Evolutionary conservation across 30 jellyfish, hydroid and myxozoan genomes (phyloP).

Genomic region (Sanderia malayensis): DNA sequence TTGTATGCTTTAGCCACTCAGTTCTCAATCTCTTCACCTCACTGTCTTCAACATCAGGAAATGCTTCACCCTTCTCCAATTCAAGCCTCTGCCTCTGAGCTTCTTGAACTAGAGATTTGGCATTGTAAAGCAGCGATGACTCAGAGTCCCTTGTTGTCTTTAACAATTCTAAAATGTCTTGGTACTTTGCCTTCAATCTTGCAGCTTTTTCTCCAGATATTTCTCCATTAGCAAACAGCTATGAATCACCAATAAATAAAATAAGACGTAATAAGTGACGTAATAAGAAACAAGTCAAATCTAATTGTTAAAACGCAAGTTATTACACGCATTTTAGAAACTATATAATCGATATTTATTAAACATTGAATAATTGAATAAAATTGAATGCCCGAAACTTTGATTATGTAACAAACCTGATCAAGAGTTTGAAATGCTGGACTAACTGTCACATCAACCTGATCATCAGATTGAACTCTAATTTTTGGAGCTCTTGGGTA

Average conservation of each 20-base stretch:
- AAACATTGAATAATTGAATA: too few species aligned
- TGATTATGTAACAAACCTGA: conserved; percentile 27
- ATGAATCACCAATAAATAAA: too few species aligned
- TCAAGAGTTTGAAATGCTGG: conserved; percentile 67
- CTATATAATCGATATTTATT: too few species aligned
- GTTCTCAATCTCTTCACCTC: conserved; percentile 76
- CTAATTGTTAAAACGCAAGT: too few species aligned
- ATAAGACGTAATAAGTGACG: too few species aligned
- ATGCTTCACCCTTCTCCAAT: conserved; percentile 78
- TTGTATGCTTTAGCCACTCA: conserved; percentile 63
- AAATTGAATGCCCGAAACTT: too few species aligned
- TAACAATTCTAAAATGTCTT: conserved; percentile 43
- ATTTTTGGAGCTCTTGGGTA: conserved; percentile 63
- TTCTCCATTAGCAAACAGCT: conserved; percentile 70
- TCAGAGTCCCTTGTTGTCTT: conserved; percentile 70
- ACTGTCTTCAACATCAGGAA: conserved; percentile 88
- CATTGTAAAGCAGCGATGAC: conserved; percentile 56
- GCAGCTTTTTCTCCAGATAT: conserved; percentile 81
- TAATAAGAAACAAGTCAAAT: too few species aligned
- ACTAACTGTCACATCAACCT: conserved; percentile 60
- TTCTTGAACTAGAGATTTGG: conserved; percentile 68
- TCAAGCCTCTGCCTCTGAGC: conserved; percentile 70
- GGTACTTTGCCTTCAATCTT: conserved; percentile 71
- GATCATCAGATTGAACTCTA: conserved; percentile 41
- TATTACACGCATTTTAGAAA: too few species aligned